These are phyloP conservation scores for Pecten maximus DNA, from an alignment of 2,888 invertebrate species.

Conservation along the genomic window DNA sequence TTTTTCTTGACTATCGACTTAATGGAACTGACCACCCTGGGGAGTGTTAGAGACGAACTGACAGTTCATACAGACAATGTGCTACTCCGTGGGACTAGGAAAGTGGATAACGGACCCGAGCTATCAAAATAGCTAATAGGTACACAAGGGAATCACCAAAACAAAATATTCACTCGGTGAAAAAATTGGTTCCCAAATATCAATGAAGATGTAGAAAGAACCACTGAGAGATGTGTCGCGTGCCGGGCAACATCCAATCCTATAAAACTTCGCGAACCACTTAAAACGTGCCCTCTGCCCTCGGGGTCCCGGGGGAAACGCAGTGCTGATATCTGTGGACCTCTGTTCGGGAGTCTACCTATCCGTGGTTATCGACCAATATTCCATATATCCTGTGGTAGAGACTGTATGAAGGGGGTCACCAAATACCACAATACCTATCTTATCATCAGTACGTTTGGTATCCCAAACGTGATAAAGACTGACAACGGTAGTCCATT, in stretches of 20 bases:
- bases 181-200: not conserved
- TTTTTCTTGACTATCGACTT: too few species aligned
- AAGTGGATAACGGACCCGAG: not conserved
- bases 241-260: constrained; percentile 19
- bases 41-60: too few species aligned
- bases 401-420: constrained; percentile 53
- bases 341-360: constrained; percentile 41
- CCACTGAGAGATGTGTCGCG: not conserved
- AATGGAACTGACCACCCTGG: too few species aligned
- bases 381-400: constrained; percentile 53
- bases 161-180: not conserved
- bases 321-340: constrained; percentile 57
- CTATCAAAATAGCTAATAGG: not conserved
- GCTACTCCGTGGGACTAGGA: not conserved
- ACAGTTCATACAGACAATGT: too few species aligned
- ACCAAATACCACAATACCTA: constrained; percentile 49
- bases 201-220: not conserved
- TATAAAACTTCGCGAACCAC: constrained; percentile 48
- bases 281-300: constrained; percentile 57
- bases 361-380: constrained; percentile 42
- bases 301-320: constrained; percentile 50
- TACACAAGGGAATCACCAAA: too few species aligned
- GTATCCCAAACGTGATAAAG: constrained; percentile 52
- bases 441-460: constrained; percentile 43
- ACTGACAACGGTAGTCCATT: constrained; percentile 57